Base-by-base conservation (phyloP, 2,888 invertebrate species). In the Synergus japonicus region DNA sequence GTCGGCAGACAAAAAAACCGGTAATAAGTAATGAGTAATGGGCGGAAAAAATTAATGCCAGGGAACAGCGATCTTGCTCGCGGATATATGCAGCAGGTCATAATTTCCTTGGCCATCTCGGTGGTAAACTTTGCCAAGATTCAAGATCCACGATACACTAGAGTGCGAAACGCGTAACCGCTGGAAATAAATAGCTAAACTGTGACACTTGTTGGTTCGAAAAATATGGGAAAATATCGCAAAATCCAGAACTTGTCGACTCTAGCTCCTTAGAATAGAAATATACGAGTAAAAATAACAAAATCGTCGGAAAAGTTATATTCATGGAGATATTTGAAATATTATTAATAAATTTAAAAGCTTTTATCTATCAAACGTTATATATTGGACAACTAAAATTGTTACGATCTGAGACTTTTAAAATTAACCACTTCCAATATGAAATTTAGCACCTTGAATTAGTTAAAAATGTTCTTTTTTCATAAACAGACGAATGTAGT, bases 71-170 rank as follows among this genome's bases (percentile, higher is more conserved):
- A 65, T 65, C 13, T 41, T 15, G 4, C n/a, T 65, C 10, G 41
- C 18, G 18, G n/a, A 15, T 43, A 66, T 43, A 66, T 43, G 10
- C 41, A 9, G 7, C 12, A 18, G 66, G 66, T 66, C 66, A n/a
- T 66, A 66, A 66, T 66, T 66, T 66, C 43, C 43, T 43, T 66
- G 66, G 43, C 66, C 60, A 63, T 63, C 22, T 58, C 18, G 8
- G 58, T n/a, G 18, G 15, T n/a, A 58, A 13, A 22, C 60, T 22
- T 63, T 63, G 60, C 60, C 43, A 66, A 43, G 66, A 66, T 66
- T 43, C 66, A 64, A 41, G 37, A 64, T 64, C 41, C 64, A 64
- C 13, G 37, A 64, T 64, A 13, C 15, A 5, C 37, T 37, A 66
- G 41, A 66, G 43, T 65, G 41, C 43, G 43, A 65, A 65, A 65